Percentiles rank a stretch among this genome's conserved stretches.
Conservation (phyloP, 1,140 invertebrate genomes). For the Druon quercuslanigerum region DNA sequence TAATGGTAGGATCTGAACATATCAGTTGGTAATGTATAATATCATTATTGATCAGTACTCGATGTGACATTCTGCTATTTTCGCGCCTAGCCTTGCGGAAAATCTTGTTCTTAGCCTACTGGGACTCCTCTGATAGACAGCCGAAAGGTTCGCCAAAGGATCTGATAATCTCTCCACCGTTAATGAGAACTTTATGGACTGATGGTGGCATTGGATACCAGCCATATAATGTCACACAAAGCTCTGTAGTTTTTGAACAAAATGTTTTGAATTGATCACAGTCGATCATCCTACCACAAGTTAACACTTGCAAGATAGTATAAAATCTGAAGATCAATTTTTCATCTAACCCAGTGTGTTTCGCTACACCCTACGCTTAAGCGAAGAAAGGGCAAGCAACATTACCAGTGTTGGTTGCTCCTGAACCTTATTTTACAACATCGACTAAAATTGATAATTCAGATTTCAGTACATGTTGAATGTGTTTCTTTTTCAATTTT, state of each 20-base stretch:
- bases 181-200: too few relatives aligned
- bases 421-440: conserved; percentile 35
- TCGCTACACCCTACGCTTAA: conserved; percentile 33
- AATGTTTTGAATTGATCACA: conserved; percentile 1
- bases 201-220: too few relatives aligned
- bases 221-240: not conserved
- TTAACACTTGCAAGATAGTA: conserved; percentile 16
- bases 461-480: not conserved
- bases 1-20: not conserved
- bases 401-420: conserved; percentile 37
- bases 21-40: too few relatives aligned
- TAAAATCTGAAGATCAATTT: conserved; percentile 13
- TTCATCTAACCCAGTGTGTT: conserved; percentile 6
- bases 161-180: too few relatives aligned
- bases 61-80: too few relatives aligned
- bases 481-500: not conserved
- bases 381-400: conserved; percentile 29
- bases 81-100: too few relatives aligned
- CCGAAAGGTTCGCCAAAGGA: too few relatives aligned
- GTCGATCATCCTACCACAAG: conserved; percentile 4
- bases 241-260: not conserved
- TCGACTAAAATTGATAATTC: conserved; percentile 20
- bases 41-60: too few relatives aligned
- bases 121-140: too few relatives aligned
- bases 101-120: too few relatives aligned